Evolutionary conservation across 2,888 invertebrate species (phyloP), one percentile per base, ranked within the genome.

Genomic region (Chelonus formosanus): DNA sequence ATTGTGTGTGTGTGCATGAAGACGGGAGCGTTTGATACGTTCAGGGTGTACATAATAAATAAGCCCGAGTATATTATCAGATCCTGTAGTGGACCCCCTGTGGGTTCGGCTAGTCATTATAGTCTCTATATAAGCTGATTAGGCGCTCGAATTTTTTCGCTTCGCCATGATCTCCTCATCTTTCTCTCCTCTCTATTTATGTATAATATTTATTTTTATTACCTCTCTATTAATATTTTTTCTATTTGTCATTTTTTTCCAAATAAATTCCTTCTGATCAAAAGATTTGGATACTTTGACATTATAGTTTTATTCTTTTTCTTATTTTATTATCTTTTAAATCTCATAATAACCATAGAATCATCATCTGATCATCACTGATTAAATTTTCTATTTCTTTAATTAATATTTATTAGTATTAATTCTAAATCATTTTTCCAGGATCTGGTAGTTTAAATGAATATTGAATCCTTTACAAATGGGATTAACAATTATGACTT

Each of bases 91-190:
- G 66, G 67, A 76, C 78, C 78, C 77, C 77, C 79, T 75, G 77
- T 69, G 68, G 77, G 76, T 77, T 70, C 72, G 77, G 74, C 63
- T 63, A 67, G 71, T 70, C 70, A 80, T 78, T 78, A 78, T 78
- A 78, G 74, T 76, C 65, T 73, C 71, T 73, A 73, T 81, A 54
- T 58, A 82, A 83, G 83, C 83, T 83, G 80, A 82, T 82, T 83
- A 82, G 77, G 75, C 73, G 74, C 75, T 76, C 77, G 79, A 82
- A 82, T 83, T 83, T 82, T 79, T 82, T 80, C 76, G 78, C 80
- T 78, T 81, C 56, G 63, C 79, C 76, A 74, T 78, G 80, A 81
- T 81, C 79, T 75, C 76, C 76, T 78, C 50, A 50, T 50, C 31
- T 3, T 40, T 6, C 40, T 40, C 40, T 40, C 40, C 40, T 40